Percentiles rank a stretch among this genome's conserved stretches.
These are phyloP conservation scores for Cinclus mexicanus DNA, from an alignment of 2,113 vertebrate species.

Conservation along the genomic window DNA sequence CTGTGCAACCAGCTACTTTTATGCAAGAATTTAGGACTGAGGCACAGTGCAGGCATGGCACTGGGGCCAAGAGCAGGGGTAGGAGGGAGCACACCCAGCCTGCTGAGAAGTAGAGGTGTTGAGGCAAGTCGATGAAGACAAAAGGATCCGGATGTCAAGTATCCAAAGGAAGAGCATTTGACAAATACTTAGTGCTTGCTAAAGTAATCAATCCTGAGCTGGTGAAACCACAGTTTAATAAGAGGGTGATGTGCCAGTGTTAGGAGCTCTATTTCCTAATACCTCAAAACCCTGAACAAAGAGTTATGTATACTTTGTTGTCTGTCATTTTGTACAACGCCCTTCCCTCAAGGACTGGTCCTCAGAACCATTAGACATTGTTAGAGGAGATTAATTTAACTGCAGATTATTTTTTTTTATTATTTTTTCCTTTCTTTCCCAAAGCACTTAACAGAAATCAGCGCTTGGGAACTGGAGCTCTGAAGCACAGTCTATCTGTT, in stretches of 20 bases:
- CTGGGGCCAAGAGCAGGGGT: not conserved
- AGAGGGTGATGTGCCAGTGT: not conserved
- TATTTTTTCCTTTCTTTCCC: not conserved
- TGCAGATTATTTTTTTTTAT: not conserved
- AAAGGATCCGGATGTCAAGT: not conserved
- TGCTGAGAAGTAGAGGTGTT: not conserved
- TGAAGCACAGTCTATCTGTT: not conserved
- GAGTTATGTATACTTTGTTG: not conserved
- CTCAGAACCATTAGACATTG: not conserved
- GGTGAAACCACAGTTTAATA: conserved; percentile 37
- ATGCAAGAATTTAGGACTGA: not conserved
- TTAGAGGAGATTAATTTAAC: conserved; percentile 35
- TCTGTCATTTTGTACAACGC: not conserved
- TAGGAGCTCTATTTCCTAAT: not conserved
- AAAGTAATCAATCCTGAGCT: not conserved
- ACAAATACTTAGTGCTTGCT: not conserved
- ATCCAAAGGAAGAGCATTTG: not conserved
- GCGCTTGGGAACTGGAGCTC: not conserved
- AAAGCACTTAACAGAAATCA: conserved; percentile 25
- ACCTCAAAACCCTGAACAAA: conserved; percentile 11
- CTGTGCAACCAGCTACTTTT: not conserved
- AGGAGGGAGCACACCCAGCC: not conserved
- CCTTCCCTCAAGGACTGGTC: not conserved
- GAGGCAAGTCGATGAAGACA: not conserved
- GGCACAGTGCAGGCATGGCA: not conserved